phyloP scores from a whole-genome alignment of 2,797 vertebrate genomes.

The Eidolon dupreanum region DNA sequence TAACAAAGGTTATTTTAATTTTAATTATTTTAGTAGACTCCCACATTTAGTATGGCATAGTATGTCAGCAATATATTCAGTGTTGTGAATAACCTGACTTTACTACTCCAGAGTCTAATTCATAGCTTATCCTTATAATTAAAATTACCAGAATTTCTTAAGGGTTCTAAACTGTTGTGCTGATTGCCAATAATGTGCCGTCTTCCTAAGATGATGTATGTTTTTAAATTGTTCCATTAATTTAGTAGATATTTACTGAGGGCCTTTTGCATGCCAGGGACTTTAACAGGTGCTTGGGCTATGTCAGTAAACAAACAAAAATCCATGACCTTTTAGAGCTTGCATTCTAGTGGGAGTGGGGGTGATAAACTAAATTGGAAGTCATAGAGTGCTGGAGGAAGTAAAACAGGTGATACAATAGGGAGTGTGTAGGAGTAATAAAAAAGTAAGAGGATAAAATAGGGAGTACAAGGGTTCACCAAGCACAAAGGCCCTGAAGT shows the following conservation, averaged over 20 bases:
- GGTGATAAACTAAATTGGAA: neutral
- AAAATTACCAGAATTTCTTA: neutral
- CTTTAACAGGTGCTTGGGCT: neutral
- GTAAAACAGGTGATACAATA: neutral
- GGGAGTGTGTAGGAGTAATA: neutral
- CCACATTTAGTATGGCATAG: neutral
- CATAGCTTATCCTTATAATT: neutral
- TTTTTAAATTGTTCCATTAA: neutral
- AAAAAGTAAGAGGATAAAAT: neutral
- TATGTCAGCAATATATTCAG: neutral
- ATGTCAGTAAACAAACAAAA: neutral
- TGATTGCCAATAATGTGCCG: conserved; percentile 16
- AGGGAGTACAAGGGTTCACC: neutral
- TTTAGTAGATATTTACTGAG: neutral
- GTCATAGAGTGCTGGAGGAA: neutral
- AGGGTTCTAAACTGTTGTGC: neutral
- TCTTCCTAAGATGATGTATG: neutral
- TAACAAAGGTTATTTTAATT: neutral
- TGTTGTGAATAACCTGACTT: conserved; percentile 23
- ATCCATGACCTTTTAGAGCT: neutral
- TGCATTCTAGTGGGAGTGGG: neutral
- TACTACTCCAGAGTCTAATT: neutral
- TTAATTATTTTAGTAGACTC: neutral
- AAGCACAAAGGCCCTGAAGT: neutral
- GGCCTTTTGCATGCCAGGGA: neutral